Evolutionary conservation across 1,140 invertebrate genomes (phyloP).

Genomic region (Zaprionus inermis): DNA sequence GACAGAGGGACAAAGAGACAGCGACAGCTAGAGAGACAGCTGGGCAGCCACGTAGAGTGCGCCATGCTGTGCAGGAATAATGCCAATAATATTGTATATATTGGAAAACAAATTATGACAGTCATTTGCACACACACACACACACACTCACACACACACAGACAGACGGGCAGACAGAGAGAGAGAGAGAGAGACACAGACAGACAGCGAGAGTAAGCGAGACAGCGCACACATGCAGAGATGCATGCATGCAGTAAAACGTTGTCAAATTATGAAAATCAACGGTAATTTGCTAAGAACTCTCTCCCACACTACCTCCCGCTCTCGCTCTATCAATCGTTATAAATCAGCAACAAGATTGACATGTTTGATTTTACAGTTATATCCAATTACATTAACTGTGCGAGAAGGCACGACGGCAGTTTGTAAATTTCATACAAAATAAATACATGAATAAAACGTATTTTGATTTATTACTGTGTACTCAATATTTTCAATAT

Average conservation of each 20-base stretch:
- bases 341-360: slow-evolving; percentile 5
- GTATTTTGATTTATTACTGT: slow-evolving; percentile 1
- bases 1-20: neutral
- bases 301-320: neutral
- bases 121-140: slow-evolving; percentile 28
- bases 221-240: neutral
- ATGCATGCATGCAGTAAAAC: neutral
- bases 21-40: neutral
- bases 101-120: slow-evolving; percentile 43
- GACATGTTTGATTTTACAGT: slow-evolving; percentile 7
- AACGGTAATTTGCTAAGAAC: slow-evolving; percentile 13
- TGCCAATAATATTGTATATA: slow-evolving; percentile 22
- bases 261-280: slow-evolving; percentile 21
- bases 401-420: neutral
- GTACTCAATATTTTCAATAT: neutral
- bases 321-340: neutral
- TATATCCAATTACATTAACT: slow-evolving; percentile 5
- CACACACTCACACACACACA: neutral
- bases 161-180: neutral
- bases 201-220: neutral
- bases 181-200: neutral
- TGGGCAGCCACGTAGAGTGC: neutral
- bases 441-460: neutral
- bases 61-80: neutral
- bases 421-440: neutral